Base-by-base conservation (phyloP, 2,888 invertebrate species). In the Pseudococcus longispinus region DNA sequence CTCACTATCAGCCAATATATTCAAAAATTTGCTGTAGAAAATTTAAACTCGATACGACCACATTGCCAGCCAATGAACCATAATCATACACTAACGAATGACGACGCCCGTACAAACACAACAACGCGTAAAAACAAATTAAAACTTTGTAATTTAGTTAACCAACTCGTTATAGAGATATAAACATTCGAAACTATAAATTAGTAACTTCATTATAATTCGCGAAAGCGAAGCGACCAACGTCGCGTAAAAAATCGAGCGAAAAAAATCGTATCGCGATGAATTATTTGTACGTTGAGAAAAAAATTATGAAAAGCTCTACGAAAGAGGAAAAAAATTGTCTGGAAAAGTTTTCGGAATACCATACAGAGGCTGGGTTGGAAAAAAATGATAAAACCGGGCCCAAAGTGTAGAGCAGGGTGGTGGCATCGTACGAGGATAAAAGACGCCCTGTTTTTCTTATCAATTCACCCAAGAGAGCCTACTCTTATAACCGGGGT, bases 91-190 rank as follows among this genome's bases (percentile, higher is more conserved):
- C 51, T 1, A 20, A 26, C 26, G 2, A 32, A 74, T 74, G 74
- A 26, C 29, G 70, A 18, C n/a, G 15, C 74, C 74, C 37, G 15
- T n/a, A 23, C 23, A 13, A 32, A 18, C 74, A 29, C 3, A 46
- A 46, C 8, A 37, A 6, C 37, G 37, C 37, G 46, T 46, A 70
- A 74, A 74, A 74, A 74, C 74, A 37, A 74, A 74, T 74, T 74
- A 32, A 74, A 74, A 74, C 74, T 74, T 74, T 37, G 37, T 74
- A 32, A 74, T 74, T 74, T 74, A 74, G 74, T 65, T 65, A 65
- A 26, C 74, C 32, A 74, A 37, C 74, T 74, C 74, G 74, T 32
- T 74, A 37, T 26, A 2, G 65, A 23, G 65, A 65, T 65, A 65
- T 26, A 65, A 26, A 65, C 60, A 60, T 60, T 60, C 6, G 60